These are phyloP conservation scores for Subacronicta megacephala DNA, from an alignment of 2,888 invertebrate genomes.

Conservation along the genomic window DNA sequence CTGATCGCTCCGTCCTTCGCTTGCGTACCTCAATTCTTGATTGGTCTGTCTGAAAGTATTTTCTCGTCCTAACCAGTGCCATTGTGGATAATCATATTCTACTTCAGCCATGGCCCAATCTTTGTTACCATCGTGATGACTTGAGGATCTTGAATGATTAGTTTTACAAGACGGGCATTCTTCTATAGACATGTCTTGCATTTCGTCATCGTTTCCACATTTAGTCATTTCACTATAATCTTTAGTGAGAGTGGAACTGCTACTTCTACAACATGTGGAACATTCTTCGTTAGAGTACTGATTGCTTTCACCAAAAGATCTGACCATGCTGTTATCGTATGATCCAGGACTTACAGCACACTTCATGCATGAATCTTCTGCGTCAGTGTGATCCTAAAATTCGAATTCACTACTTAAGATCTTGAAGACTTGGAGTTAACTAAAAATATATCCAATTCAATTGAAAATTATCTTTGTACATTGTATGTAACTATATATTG, in stretches of 20 bases:
- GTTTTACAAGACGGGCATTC: conserved; percentile 86
- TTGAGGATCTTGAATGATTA: conserved; percentile 83
- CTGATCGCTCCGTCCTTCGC: conserved; percentile 76
- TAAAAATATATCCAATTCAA: conserved; percentile 6
- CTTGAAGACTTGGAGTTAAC: conserved; percentile 34
- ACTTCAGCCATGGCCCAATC: conserved; percentile 86
- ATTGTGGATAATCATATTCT: conserved; percentile 86
- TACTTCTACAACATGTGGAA: conserved; percentile 85
- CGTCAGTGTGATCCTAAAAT: conserved; percentile 84
- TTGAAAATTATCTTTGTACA: not conserved
- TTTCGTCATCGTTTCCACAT: conserved; percentile 83
- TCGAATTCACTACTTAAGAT: conserved; percentile 36
- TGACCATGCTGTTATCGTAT: conserved; percentile 87
- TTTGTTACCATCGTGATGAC: conserved; percentile 82
- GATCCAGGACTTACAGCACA: conserved; percentile 89
- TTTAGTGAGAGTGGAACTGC: conserved; percentile 84
- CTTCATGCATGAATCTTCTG: conserved; percentile 88
- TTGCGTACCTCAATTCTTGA: conserved; percentile 75
- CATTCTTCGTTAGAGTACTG: conserved; percentile 87
- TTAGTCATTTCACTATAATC: conserved; percentile 88
- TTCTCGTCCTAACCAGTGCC: conserved; percentile 86
- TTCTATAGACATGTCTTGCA: conserved; percentile 83
- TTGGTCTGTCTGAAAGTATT: conserved; percentile 82
- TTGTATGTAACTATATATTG: not conserved
- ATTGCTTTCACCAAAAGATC: conserved; percentile 83